phyloP scores from a whole-genome alignment of 2,113 vertebrate species.

The Gymnobelideus leadbeateri region DNA sequence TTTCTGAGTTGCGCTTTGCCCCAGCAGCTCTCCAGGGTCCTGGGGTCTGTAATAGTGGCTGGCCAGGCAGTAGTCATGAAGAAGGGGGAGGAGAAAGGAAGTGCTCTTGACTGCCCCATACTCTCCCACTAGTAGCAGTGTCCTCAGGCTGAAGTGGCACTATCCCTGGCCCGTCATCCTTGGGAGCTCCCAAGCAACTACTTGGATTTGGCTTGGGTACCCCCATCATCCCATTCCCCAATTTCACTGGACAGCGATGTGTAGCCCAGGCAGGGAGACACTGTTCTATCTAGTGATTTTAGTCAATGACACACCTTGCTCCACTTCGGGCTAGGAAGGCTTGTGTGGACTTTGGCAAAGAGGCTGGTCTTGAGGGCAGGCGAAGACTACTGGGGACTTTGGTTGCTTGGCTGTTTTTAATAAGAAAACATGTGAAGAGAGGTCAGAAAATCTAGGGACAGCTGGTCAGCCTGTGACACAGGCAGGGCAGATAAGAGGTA shows the following conservation, averaged over 20 bases:
- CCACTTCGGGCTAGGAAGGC: too few relatives aligned
- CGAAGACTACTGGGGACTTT: neutral
- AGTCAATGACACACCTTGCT: too few relatives aligned
- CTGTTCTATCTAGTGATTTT: neutral
- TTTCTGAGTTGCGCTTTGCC: neutral
- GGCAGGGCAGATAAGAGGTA: neutral
- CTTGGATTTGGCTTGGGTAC: too few relatives aligned
- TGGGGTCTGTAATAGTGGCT: too few relatives aligned
- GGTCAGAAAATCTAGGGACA: neutral
- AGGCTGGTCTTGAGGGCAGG: neutral
- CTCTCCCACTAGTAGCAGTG: neutral
- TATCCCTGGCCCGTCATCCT: neutral
- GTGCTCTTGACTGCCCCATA: too few relatives aligned
- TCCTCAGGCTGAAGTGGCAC: too few relatives aligned
- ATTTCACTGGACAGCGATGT: neutral
- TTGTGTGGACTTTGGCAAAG: too few relatives aligned
- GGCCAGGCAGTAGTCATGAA: neutral
- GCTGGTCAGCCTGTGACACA: neutral
- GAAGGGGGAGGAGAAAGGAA: too few relatives aligned
- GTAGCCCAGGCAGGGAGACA: neutral
- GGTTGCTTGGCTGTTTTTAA: neutral
- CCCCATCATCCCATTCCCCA: neutral
- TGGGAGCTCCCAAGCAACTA: too few relatives aligned
- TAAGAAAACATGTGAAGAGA: neutral
- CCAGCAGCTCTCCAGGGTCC: neutral